phyloP scores from a whole-genome alignment of 2,888 invertebrate genomes.

The Epirrhoe tristata region DNA sequence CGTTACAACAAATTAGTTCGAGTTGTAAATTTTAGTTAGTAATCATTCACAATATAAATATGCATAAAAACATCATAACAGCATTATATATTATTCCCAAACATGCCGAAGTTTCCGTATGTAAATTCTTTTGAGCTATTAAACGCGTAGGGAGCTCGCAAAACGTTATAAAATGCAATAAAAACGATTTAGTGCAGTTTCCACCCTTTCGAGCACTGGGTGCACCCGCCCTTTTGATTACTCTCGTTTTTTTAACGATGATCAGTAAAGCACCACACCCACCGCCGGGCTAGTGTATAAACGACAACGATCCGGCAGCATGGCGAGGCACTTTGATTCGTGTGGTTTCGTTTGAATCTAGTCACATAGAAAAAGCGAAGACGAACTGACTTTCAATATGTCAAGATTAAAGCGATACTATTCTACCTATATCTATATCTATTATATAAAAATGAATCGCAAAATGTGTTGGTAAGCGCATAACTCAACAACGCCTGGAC shows the following conservation, averaged over 20 bases:
- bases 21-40: constrained; percentile 10
- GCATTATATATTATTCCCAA: constrained; percentile 44
- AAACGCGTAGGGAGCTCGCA: constrained; percentile 56
- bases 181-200: constrained; percentile 79
- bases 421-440: too few species aligned
- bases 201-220: constrained; percentile 59
- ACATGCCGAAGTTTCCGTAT: constrained; percentile 35
- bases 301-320: too few species aligned
- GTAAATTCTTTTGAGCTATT: constrained; percentile 60
- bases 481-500: too few species aligned
- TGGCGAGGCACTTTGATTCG: too few species aligned
- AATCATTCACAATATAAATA: constrained; percentile 23
- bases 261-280: constrained; percentile 32
- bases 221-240: constrained; percentile 57
- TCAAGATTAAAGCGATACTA: too few species aligned
- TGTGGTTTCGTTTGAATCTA: too few species aligned
- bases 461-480: too few species aligned
- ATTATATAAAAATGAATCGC: too few species aligned
- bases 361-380: too few species aligned
- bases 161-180: constrained; percentile 74
- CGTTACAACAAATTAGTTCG: not conserved
- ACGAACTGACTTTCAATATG: too few species aligned
- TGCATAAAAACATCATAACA: constrained; percentile 16
- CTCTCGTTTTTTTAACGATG: constrained; percentile 47
- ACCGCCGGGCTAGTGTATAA: too few species aligned